Evolutionary conservation across 2,888 invertebrate species (phyloP).

Genomic region (Rambutsinella grinnellia): DNA sequence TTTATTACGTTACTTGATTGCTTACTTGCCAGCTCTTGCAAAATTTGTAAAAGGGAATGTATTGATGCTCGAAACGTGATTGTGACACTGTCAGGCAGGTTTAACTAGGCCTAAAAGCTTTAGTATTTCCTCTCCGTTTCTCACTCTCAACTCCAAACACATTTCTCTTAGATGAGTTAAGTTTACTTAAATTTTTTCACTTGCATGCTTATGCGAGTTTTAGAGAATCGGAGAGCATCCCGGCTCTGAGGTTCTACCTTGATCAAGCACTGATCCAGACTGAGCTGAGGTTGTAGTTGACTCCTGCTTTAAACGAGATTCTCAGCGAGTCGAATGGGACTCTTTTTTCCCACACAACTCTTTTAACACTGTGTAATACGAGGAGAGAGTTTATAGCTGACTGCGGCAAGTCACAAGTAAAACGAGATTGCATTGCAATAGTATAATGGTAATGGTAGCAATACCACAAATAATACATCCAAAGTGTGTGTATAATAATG

Average conservation of each 20-base stretch:
- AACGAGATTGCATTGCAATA: neutral
- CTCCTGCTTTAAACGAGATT: slow-evolving; percentile 2
- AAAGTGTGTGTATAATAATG: neutral
- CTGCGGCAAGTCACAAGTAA: neutral
- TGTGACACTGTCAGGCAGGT: slow-evolving; percentile 27
- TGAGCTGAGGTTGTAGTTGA: slow-evolving; percentile 22
- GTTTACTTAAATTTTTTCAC: no score
- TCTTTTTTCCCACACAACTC: slow-evolving; percentile 28
- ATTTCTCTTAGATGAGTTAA: no score
- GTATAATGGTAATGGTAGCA: neutral
- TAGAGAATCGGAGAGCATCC: no score
- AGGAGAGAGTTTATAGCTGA: neutral
- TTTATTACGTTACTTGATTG: slow-evolving; percentile 2
- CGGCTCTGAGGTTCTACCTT: neutral
- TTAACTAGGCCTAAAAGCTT: slow-evolving; percentile 30
- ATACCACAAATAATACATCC: neutral
- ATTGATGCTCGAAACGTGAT: slow-evolving; percentile 10
- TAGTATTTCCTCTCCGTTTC: neutral
- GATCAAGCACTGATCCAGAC: slow-evolving; percentile 44
- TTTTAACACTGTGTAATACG: neutral
- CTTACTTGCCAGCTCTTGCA: neutral
- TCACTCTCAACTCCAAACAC: no score
- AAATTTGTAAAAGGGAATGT: neutral
- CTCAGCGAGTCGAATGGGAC: neutral
- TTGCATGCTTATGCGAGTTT: no score